Evolutionary conservation across 2,113 vertebrate species (phyloP), one percentile per base, ranked within the genome.

Genomic region (Malurus alboscapulatus): DNA sequence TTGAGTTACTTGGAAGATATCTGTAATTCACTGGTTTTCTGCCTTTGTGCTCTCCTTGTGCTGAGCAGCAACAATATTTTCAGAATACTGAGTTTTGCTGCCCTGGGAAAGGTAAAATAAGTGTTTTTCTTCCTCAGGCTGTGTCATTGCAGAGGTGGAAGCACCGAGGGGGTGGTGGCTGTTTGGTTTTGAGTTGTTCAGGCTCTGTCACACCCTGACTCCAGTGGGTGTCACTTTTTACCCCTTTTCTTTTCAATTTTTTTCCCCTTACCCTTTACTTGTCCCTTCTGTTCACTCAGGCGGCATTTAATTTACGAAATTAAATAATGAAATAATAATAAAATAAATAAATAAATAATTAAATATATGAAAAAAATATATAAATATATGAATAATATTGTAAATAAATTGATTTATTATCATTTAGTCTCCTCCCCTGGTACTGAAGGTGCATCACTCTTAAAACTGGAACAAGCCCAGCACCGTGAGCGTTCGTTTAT

Each of bases 1-100:
- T 73, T 76, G 55, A 84, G 55, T 61, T 94, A 62, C 71, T 90
- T 81, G 92, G 71, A 89, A 54, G 85, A 50, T 66, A 90, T 84
- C 55, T 48, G 59, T 88, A 94, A 83, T 76, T 88, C 32, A 48
- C 29, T 32, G 20, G 20, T 66, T 84, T 87, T 68, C 53, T 81
- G 44, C 61, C 63, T 91, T 90, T 72, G n/a, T 77, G 10, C 69
- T 84, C 63, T 86, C 16, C n/a, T 58, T 45, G 17, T 61, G 34
- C 74, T 58, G 54, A 86, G 63, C 29, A 66, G 51, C 66, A 62
- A 45, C 36, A 62, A 6, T 67, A 50, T 76, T 79, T 68, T 42
- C 30, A 80, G 53, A 57, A 67, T 38, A 76, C 71, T 50, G 61
- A 24, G 34, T 27, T 92, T 62, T 86, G 29, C 55, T 93, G 21